Evolutionary conservation across 2,113 vertebrate genomes (phyloP), one percentile per base, ranked within the genome.

Genomic region (Phainopepla nitens): DNA sequence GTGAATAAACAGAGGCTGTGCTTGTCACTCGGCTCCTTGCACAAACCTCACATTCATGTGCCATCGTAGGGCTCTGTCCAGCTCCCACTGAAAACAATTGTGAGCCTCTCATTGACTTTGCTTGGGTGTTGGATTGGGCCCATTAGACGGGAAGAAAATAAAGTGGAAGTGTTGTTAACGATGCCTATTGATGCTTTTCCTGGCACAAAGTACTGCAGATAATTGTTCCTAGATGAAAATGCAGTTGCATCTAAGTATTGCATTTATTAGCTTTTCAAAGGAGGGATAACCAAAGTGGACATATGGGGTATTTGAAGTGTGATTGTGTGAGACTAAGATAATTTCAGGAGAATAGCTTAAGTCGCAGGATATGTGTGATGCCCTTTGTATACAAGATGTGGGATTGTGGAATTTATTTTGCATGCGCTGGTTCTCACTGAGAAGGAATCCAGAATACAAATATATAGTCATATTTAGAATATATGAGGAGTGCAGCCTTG

Each of bases 301-400:
- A 97, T 97, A 97, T 97, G 97, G 97, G 94, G 88, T 94, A 94
- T 95, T 88, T 82, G 96, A 97, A 97, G 96, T 97, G 97, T 97
- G 96, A 97, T 83, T 96, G 97, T 97, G 96, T 96, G 97, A 97
- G 96, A 96, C 96, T 97, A 93, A 93, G 86, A 95, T 94, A 93
- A 93, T 96, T 96, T 95, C 95, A 95, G 95, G 88, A 97, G 90
- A 93, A 93, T 96, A 96, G 88, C 70, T 97, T 88, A 72, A 97
- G 41, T 94, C 4, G 5, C 94, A 84, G 89, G 92, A 96, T 94
- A 90, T 94, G 95, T 96, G 94, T 90, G 91, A 83, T 96, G 93
- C 91, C 95, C 95, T 96, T 96, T 96, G 96, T 96, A 54, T 93
- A 79, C 92, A 61, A 82, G 89, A 89, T 92, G 89, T 87, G 88